These are phyloP conservation scores for Celastrina argiolus DNA, from an alignment of 2,888 invertebrate genomes.

Conservation along the genomic window DNA sequence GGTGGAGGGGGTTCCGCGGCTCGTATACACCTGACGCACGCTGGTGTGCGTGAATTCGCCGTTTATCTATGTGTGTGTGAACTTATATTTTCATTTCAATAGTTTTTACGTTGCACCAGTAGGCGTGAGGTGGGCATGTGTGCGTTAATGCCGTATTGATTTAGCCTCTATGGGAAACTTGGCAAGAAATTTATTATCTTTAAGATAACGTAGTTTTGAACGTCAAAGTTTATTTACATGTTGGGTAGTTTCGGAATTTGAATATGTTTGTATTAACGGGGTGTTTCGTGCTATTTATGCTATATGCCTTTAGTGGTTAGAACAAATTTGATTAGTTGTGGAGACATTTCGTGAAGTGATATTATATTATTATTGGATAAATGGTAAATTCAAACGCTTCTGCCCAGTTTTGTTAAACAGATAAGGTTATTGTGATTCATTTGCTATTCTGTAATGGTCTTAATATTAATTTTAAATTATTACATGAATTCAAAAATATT, in stretches of 20 bases:
- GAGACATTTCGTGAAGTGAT: not conserved
- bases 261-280: slow-evolving; percentile 1
- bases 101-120: slow-evolving; percentile 70
- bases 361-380: not conserved
- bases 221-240: slow-evolving; percentile 22
- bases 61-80: slow-evolving; percentile 44
- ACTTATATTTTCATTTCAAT: slow-evolving; percentile 75
- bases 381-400: not conserved
- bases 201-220: slow-evolving; percentile 41
- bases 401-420: not conserved
- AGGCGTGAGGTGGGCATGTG: slow-evolving; percentile 53
- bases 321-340: not conserved
- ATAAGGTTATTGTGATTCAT: not conserved
- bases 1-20: slow-evolving; percentile 43
- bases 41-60: slow-evolving; percentile 46
- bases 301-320: not conserved
- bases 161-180: slow-evolving; percentile 54
- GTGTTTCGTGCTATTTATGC: not conserved
- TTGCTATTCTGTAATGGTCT: too few species aligned
- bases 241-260: slow-evolving; percentile 2
- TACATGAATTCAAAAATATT: too few species aligned
- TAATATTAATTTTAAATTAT: too few species aligned
- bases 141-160: slow-evolving; percentile 75
- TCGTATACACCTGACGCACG: slow-evolving; percentile 51
- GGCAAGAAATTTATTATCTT: slow-evolving; percentile 65